Evolutionary conservation across 2,113 vertebrate species (phyloP).

Genomic region (Actenoides hombroni): DNA sequence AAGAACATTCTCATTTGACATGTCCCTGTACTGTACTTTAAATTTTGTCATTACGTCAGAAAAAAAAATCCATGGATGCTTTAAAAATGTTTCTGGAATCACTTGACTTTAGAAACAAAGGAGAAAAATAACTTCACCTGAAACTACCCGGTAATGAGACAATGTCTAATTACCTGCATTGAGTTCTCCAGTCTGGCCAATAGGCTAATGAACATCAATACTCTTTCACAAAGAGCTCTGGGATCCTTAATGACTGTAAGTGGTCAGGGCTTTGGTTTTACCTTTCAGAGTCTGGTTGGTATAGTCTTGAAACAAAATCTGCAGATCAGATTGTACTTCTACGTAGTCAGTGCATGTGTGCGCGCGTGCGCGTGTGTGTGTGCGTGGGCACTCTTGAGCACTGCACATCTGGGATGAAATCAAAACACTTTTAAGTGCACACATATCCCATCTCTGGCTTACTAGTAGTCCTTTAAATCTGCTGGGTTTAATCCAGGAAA

Average conservation of each 20-base stretch:
- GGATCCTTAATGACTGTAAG: slow-evolving; percentile 54
- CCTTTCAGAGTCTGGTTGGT: slow-evolving; percentile 33
- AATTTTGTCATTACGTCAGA: neutral
- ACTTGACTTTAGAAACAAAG: neutral
- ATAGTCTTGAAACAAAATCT: slow-evolving; percentile 59
- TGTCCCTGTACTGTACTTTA: neutral
- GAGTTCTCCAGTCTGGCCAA: slow-evolving; percentile 14
- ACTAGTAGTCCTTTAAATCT: slow-evolving; percentile 19
- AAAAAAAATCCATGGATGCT: neutral
- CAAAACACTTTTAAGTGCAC: slow-evolving; percentile 31
- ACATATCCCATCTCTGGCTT: slow-evolving; percentile 36
- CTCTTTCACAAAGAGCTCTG: slow-evolving; percentile 14
- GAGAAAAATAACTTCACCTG: slow-evolving; percentile 30
- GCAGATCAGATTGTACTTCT: neutral
- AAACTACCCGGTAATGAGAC: neutral
- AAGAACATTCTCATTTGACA: neutral
- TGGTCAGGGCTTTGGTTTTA: slow-evolving; percentile 33
- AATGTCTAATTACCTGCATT: slow-evolving; percentile 37
- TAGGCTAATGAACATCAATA: slow-evolving; percentile 48
- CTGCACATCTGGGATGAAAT: slow-evolving; percentile 51
- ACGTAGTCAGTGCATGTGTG: neutral
- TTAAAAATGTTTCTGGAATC: slow-evolving; percentile 1
- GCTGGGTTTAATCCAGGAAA: slow-evolving; percentile 55
- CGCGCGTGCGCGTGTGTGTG: no score
- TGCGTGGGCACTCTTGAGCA: neutral